phyloP scores from a whole-genome alignment of 2,113 vertebrate genomes.

The Lophotis ruficrista region DNA sequence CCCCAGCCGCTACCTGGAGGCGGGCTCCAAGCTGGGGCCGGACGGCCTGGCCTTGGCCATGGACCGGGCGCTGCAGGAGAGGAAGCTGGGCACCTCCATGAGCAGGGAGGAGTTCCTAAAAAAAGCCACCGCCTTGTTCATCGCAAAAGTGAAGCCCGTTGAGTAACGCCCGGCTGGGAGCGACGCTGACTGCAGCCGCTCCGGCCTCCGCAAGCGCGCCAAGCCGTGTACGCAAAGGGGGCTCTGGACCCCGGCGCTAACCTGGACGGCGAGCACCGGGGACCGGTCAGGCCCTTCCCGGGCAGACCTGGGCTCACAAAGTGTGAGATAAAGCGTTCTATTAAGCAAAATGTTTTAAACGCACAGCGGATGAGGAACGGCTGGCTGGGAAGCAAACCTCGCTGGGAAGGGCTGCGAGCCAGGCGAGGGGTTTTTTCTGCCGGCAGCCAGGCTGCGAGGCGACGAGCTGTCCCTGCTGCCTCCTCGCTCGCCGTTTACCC shows the following conservation, averaged over 20 bases:
- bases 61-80: slow-evolving; percentile 71
- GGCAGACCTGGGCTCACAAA: too few species aligned
- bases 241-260: fast-evolving
- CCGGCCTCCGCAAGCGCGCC: fast-evolving
- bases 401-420: fast-evolving
- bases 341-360: neutral
- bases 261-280: fast-evolving
- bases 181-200: fast-evolving
- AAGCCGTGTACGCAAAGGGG: fast-evolving
- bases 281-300: fast-evolving
- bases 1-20: slow-evolving; percentile 82
- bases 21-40: slow-evolving; percentile 88
- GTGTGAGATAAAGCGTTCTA: fast-evolving
- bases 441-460: neutral
- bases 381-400: neutral
- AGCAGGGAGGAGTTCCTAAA: slow-evolving; percentile 89
- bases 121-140: slow-evolving; percentile 86
- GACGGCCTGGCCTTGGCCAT: slow-evolving; percentile 84
- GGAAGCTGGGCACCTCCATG: slow-evolving; percentile 77
- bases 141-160: slow-evolving; percentile 86
- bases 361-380: neutral
- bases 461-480: neutral
- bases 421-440: neutral
- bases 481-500: neutral
- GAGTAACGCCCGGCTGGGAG: slow-evolving; percentile 42